Conservation (phyloP, 2,888 invertebrate genomes). For the Standfussiana lucernea region DNA sequence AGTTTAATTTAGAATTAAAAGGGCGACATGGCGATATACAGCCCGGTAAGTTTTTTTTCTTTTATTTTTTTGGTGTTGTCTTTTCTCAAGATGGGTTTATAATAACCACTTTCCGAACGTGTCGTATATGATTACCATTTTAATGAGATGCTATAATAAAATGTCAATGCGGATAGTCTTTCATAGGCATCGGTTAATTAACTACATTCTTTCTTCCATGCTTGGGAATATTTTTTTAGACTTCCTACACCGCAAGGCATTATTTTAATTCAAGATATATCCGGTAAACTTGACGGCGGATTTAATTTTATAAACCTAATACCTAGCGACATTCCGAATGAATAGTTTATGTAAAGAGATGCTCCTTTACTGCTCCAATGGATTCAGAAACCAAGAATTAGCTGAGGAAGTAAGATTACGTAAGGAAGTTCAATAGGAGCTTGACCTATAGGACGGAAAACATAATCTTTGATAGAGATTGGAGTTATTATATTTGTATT, state of each 20-base stretch:
- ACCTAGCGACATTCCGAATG: not conserved
- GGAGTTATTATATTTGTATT: not conserved
- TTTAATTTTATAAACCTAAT: not conserved
- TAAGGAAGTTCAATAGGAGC: conserved; percentile 36
- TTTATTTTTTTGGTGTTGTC: conserved; percentile 27
- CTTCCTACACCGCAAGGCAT: conserved; percentile 8
- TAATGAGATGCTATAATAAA: conserved; percentile 62
- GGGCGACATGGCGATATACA: conserved; percentile 80
- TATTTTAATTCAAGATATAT: conserved; percentile 17
- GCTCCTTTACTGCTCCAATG: not conserved
- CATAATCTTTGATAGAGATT: conserved; percentile 9
- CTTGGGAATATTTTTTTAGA: conserved; percentile 21
- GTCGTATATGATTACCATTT: conserved; percentile 63
- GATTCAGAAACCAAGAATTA: conserved; percentile 2
- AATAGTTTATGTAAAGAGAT: not conserved
- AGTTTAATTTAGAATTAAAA: conserved; percentile 85
- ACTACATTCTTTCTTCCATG: conserved; percentile 39
- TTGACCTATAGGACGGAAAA: conserved; percentile 24
- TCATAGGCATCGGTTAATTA: conserved; percentile 46
- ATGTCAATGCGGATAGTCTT: conserved; percentile 55
- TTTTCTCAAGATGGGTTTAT: conserved; percentile 51
- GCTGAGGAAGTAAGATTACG: conserved; percentile 38
- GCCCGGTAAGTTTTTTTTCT: conserved; percentile 79
- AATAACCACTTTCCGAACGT: conserved; percentile 53
- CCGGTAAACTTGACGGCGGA: not conserved